Conservation (phyloP, 2,113 vertebrate species). For the Taxidea taxus region DNA sequence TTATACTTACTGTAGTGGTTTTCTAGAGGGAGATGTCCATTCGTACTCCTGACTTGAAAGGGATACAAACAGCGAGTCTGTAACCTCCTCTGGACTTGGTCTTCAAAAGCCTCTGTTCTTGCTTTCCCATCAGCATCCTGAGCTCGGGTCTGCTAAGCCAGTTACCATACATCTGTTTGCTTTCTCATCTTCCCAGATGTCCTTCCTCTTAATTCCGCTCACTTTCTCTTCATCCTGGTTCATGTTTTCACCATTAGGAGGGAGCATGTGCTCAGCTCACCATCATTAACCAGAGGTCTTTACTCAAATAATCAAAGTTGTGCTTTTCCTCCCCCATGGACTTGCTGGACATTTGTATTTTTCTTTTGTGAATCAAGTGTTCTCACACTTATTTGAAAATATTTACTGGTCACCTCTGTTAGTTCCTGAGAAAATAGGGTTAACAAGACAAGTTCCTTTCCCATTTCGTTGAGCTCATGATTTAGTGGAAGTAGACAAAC, state of each 20-base stretch:
- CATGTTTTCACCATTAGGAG: background rate
- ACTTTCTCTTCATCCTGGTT: background rate
- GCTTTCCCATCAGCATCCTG: background rate
- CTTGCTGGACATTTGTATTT: background rate
- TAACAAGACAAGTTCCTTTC: background rate
- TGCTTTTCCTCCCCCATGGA: too few relatives aligned
- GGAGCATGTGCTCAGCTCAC: background rate
- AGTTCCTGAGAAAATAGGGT: background rate
- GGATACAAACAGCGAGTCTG: background rate
- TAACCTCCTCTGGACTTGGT: background rate
- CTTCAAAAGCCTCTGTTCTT: background rate
- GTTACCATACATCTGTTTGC: background rate
- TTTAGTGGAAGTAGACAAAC: background rate
- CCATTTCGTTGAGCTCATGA: background rate
- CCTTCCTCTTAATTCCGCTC: background rate
- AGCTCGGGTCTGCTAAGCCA: background rate
- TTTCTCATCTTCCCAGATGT: background rate
- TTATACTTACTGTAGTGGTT: background rate
- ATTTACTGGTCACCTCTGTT: background rate
- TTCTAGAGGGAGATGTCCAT: background rate
- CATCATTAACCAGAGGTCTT: background rate
- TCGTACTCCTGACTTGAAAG: background rate
- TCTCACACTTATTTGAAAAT: background rate
- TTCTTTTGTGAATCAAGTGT: background rate
- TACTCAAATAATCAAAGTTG: constrained; percentile 10